These are phyloP conservation scores for Eupithecia inturbata DNA, from an alignment of 2,888 invertebrate species.

Conservation along the genomic window DNA sequence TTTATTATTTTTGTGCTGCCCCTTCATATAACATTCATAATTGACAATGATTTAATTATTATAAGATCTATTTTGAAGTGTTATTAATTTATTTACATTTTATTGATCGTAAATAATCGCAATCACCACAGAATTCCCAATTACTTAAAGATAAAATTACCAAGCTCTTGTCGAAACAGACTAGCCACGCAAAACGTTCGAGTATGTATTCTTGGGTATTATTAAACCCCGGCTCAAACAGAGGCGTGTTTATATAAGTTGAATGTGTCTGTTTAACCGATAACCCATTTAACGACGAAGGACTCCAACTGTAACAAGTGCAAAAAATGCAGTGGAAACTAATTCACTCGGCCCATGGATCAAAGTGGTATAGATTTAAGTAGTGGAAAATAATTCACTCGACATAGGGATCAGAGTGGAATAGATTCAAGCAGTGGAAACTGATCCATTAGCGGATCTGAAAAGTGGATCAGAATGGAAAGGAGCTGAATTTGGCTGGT, in stretches of 20 bases:
- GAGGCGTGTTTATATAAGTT: not conserved
- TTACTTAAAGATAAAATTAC: not conserved
- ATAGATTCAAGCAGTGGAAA: too few species aligned
- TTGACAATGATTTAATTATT: not conserved
- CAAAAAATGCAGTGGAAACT: too few species aligned
- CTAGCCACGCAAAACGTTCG: not conserved
- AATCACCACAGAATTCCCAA: not conserved
- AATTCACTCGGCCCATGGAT: too few species aligned
- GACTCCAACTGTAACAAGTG: too few species aligned
- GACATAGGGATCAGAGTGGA: too few species aligned
- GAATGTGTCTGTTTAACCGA: too few species aligned
- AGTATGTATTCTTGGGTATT: not conserved
- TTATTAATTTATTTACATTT: conserved; percentile 3
- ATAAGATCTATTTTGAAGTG: not conserved
- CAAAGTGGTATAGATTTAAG: too few species aligned
- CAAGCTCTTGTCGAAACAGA: not conserved
- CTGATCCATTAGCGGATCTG: too few species aligned
- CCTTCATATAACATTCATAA: not conserved
- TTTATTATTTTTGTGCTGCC: not conserved
- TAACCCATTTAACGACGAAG: too few species aligned
- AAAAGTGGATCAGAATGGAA: too few species aligned
- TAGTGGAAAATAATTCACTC: too few species aligned
- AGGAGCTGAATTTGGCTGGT: too few species aligned
- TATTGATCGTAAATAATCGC: conserved; percentile 3
- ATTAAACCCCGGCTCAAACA: not conserved